Base-by-base conservation (phyloP, 2,113 vertebrate genomes). In the Cryptotis parvus region DNA sequence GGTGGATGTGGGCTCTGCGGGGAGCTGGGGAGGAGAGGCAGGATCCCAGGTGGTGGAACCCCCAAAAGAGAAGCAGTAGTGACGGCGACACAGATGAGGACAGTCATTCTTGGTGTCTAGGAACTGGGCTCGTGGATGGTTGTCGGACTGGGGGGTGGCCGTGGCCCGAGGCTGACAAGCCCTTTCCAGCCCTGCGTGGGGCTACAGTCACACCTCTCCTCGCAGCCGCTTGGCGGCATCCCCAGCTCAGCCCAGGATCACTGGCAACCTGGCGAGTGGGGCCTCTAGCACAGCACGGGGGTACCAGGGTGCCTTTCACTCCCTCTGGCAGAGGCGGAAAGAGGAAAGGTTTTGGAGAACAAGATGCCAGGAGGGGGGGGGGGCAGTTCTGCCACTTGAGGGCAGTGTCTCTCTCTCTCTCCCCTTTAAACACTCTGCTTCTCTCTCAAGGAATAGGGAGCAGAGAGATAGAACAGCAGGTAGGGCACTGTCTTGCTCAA, bases 391-490 rank as follows among this genome's bases (percentile, higher is more conserved):
- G 55, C 10, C 81, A 11, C 68, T 87, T 58, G 31, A 91, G 0
- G 0, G 27, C 2, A 1, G n/a, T n/a, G n/a, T n/a, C n/a, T n/a
- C n/a, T 58, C 85, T 87, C 84, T 10, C 58, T 39, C 78, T 73
- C 15, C 18, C 22, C 35, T 29, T 81, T 80, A 12, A 79, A 91
- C 11, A 58, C 74, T 82, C 83, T 92, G 61, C 66, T 68, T 68
- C 16, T 94, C 82, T 65, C 77, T 79, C 41, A 89, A 78, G 61
- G 49, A 91, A 86, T 89, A 84, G 78, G 55, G 22, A 58, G 15
- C 45, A 20, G 55, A 58, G 55, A 22, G 22, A 55, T 18, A 58
- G 22, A 22, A 58, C 9, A 49, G 9, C 45, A 49, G 45, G 16
- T 58, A 24, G 22, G 18, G 55, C 18, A 11, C 11, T 65, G 26